Evolutionary conservation across 2,113 vertebrate genomes (phyloP).

Genomic region (Lanius ludovicianus): DNA sequence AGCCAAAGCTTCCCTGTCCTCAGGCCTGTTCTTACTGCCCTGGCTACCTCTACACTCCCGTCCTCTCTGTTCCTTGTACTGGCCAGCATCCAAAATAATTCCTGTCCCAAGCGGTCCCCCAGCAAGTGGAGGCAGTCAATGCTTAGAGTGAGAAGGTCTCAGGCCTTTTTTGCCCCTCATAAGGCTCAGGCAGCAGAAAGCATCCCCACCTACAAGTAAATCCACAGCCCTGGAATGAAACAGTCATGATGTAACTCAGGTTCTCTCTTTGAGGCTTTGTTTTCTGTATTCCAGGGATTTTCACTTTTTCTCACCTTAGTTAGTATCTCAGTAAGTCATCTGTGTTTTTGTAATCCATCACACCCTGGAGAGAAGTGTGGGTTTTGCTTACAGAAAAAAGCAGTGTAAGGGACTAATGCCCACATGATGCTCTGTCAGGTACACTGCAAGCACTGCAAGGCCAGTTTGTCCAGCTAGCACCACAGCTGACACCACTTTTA

Average conservation of each 20-base stretch:
- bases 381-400: neutral
- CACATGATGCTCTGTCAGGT: neutral
- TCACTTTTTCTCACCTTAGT: neutral
- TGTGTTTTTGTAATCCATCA: neutral
- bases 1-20: neutral
- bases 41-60: neutral
- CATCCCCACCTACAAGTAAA: neutral
- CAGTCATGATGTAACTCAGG: accelerated
- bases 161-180: neutral
- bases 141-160: accelerated
- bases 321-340: neutral
- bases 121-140: accelerated
- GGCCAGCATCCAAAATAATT: neutral
- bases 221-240: neutral
- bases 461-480: neutral
- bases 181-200: neutral
- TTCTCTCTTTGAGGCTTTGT: neutral
- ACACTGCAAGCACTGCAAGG: neutral
- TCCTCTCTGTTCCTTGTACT: neutral
- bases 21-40: neutral
- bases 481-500: neutral
- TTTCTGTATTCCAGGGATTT: neutral
- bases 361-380: neutral
- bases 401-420: neutral
- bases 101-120: neutral